Evolutionary conservation across 2,888 invertebrate species (phyloP).

Genomic region (Acheta domesticus): DNA sequence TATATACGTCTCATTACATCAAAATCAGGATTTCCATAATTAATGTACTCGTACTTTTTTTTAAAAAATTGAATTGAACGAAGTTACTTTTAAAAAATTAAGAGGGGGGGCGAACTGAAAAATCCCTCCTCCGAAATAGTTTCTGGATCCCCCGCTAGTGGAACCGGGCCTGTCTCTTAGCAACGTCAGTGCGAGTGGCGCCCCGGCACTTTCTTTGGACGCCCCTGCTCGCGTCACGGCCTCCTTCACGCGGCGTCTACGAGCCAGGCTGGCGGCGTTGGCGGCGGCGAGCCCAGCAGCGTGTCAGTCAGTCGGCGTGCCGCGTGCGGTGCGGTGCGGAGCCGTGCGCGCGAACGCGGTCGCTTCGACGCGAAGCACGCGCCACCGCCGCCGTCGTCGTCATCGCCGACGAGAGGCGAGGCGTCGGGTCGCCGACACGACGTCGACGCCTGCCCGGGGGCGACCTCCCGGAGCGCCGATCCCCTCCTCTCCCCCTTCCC

Average conservation of each 20-base stretch:
- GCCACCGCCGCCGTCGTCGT: too few relatives aligned
- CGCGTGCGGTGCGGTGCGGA: background rate
- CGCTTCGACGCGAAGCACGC: too few relatives aligned
- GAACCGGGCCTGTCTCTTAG: background rate
- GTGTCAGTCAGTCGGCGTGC: background rate
- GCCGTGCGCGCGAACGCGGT: background rate
- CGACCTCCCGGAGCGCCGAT: background rate
- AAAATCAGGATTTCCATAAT: too few relatives aligned
- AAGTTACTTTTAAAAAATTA: too few relatives aligned
- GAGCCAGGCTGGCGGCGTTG: background rate
- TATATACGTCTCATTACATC: too few relatives aligned
- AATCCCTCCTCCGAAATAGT: too few relatives aligned
- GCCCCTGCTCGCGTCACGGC: background rate
- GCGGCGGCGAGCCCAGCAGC: background rate
- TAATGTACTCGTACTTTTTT: too few relatives aligned
- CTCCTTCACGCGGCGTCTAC: background rate
- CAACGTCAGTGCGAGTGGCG: background rate
- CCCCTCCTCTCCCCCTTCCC: background rate
- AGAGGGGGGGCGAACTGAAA: rapidly evolving
- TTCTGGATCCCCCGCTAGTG: too few relatives aligned
- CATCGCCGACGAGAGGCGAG: too few relatives aligned
- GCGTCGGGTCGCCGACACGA: background rate
- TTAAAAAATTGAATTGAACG: too few relatives aligned
- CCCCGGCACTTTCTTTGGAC: background rate
- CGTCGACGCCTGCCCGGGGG: background rate